These are phyloP conservation scores for Yponomeuta cagnagella DNA, from an alignment of 2,888 invertebrate genomes.

Conservation along the genomic window DNA sequence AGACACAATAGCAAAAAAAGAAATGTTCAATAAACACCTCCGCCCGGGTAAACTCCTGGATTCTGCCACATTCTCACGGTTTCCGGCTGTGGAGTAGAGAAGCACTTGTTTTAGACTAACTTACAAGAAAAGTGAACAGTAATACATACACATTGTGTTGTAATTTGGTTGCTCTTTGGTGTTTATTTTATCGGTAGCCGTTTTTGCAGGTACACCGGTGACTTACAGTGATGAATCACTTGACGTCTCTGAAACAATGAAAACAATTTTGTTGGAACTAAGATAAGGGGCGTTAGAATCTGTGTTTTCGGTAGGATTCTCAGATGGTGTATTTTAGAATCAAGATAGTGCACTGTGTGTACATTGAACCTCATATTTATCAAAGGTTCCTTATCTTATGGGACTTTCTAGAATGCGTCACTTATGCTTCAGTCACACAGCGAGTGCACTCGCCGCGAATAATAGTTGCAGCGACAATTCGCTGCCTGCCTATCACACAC, in stretches of 20 bases:
- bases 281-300: conserved; percentile 7
- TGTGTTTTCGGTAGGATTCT: neutral
- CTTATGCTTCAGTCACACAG: neutral
- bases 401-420: neutral
- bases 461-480: no score
- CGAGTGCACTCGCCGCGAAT: no score
- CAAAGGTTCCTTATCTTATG: no score
- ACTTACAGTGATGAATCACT: conserved; percentile 36
- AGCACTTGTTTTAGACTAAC: conserved; percentile 27
- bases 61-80: conserved; percentile 63
- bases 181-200: conserved; percentile 59
- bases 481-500: no score
- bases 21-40: conserved; percentile 45
- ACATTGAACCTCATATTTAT: neutral
- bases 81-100: conserved; percentile 44
- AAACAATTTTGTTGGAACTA: conserved; percentile 10
- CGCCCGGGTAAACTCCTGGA: conserved; percentile 59
- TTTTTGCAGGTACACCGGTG: conserved; percentile 40
- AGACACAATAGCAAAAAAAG: conserved; percentile 24
- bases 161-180: conserved; percentile 60
- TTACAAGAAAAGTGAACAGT: conserved; percentile 23
- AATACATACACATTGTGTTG: conserved; percentile 72
- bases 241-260: conserved; percentile 35
- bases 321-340: neutral
- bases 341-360: neutral